These are phyloP conservation scores for Notodonta ziczac DNA, from an alignment of 2,888 invertebrate genomes.

Conservation along the genomic window DNA sequence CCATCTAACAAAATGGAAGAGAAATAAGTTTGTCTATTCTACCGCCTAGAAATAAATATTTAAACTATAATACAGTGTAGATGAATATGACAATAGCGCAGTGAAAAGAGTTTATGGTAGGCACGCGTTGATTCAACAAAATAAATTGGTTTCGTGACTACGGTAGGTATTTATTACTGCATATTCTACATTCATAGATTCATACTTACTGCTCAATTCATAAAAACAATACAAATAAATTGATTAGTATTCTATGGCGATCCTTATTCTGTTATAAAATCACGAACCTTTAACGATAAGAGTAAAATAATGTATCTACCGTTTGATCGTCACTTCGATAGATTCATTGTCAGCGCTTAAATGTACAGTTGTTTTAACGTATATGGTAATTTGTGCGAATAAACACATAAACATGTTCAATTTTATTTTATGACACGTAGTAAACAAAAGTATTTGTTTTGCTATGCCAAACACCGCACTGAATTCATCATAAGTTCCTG, in stretches of 20 bases:
- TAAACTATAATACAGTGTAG: no score
- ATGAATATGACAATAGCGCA: no score
- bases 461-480: not conserved
- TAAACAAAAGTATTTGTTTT: not conserved
- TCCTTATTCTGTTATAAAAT: slow-evolving; percentile 6
- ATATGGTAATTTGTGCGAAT: slow-evolving; percentile 11
- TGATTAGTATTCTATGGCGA: not conserved
- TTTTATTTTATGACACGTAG: not conserved
- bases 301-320: not conserved
- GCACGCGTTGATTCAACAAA: not conserved
- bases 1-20: not conserved
- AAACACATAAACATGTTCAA: slow-evolving; percentile 11
- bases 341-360: not conserved
- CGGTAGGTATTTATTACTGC: not conserved
- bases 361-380: slow-evolving; percentile 12
- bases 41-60: no score
- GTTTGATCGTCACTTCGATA: not conserved
- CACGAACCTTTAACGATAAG: slow-evolving; percentile 7
- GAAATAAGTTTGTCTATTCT: no score
- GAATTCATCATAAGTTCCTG: not conserved
- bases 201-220: slow-evolving; percentile 7
- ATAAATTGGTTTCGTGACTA: not conserved
- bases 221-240: slow-evolving; percentile 7
- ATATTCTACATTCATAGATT: not conserved
- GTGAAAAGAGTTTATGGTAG: no score